Evolutionary conservation across 2,888 invertebrate species (phyloP), one percentile per base, ranked within the genome.

Genomic region (Mesorhabditis spiculigera): DNA sequence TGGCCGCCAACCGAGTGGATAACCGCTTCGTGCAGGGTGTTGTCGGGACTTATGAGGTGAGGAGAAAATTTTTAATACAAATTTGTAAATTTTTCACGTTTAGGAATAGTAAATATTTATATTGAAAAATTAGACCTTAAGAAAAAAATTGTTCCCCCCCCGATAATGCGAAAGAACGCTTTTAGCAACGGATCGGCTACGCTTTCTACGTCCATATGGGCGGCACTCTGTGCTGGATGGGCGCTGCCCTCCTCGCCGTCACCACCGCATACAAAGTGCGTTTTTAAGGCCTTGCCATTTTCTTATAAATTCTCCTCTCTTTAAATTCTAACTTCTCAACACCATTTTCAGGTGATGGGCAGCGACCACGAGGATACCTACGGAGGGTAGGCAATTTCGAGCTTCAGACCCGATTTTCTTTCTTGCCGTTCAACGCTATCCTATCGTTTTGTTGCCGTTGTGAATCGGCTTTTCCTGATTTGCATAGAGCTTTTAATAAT

Each of bases 161-260:
- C 28, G 28, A 28, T 28, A 28, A 28, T 28, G 28, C 28, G 28
- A 28, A 28, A 28, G 28, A 28, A 28, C 62, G 43, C 43, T 71
- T 69, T 73, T 73, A 82, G 73, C 84, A 84, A 74, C 72, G 75
- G 67, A 84, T 84, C 69, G 84, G 84, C 28, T 84, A 84, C 72
- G 84, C 84, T 43, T 84, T 84, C 78, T 84, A 85, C 71, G 76
- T 84, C 4, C 84, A 84, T 71, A 67, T 84, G 63, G 75, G 84
- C 71, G 84, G 84, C 61, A 84, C 84, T 43, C 68, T 83, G 50
- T 80, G 80, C 69, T 85, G 81, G 81, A 71, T 78, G 43, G 70
- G 74, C 42, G 84, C 83, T 10, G 85, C 83, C 71, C 64, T 84
- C 28, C 77, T 76, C 71, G 79, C 82, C 3, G 73, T 85, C 13